Evolutionary conservation across 2,797 vertebrate genomes (phyloP).

Genomic region (Avahi laniger): DNA sequence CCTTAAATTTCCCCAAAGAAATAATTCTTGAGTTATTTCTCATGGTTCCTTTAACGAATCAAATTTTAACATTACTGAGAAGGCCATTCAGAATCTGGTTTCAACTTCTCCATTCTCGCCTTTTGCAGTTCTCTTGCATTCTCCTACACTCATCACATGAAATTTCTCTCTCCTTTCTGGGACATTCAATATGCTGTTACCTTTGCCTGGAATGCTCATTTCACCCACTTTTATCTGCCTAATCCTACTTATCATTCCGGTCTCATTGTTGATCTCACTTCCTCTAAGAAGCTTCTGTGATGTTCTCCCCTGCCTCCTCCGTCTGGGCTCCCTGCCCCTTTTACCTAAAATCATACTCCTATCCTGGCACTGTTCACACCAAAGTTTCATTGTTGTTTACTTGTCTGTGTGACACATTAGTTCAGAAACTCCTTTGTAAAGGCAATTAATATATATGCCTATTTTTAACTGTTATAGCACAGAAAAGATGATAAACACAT

Average conservation of each 20-base stretch:
- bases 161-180: background rate
- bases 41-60: background rate
- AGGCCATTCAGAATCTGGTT: background rate
- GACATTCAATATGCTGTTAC: background rate
- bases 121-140: background rate
- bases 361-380: background rate
- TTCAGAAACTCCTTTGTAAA: background rate
- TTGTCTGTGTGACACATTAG: background rate
- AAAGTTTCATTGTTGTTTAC: background rate
- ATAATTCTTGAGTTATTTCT: background rate
- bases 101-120: background rate
- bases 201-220: background rate
- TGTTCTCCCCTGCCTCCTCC: background rate
- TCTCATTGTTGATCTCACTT: background rate
- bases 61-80: background rate
- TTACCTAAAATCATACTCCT: background rate
- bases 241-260: background rate
- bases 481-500: background rate
- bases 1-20: background rate
- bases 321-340: background rate
- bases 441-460: background rate
- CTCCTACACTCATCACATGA: background rate
- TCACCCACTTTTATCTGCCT: background rate
- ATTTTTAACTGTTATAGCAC: background rate
- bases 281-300: background rate